Conservation (phyloP, 2,797 vertebrate genomes). For the Pteropus rufus region DNA sequence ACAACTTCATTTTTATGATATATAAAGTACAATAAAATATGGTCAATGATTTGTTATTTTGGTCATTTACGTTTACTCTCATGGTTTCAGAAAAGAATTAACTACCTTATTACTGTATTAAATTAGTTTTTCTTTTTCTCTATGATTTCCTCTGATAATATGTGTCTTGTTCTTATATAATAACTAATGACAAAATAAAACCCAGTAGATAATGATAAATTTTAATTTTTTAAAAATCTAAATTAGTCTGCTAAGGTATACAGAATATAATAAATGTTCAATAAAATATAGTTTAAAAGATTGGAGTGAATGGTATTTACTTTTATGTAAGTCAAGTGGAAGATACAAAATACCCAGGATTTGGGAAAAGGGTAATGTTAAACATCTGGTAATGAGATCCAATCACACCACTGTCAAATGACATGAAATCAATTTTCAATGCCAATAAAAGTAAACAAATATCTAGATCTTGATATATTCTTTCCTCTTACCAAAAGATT, state of each 20-base stretch:
- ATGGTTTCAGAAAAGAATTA: slow-evolving; percentile 19
- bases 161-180: neutral
- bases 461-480: neutral
- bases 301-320: neutral
- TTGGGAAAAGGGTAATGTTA: neutral
- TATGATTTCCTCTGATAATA: neutral
- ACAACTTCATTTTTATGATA: neutral
- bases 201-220: neutral
- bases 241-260: neutral
- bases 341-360: neutral
- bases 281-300: neutral
- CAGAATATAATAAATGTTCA: neutral
- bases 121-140: neutral
- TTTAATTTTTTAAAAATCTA: neutral
- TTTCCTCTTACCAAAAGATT: neutral
- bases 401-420: neutral
- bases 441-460: neutral
- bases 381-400: neutral
- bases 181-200: neutral
- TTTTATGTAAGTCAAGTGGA: neutral
- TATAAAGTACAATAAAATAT: neutral
- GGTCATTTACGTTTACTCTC: neutral
- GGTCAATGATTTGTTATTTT: neutral
- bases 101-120: neutral
- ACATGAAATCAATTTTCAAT: neutral